Evolutionary conservation across 2,797 vertebrate species (phyloP).

Genomic region (Okamejei kenojei): DNA sequence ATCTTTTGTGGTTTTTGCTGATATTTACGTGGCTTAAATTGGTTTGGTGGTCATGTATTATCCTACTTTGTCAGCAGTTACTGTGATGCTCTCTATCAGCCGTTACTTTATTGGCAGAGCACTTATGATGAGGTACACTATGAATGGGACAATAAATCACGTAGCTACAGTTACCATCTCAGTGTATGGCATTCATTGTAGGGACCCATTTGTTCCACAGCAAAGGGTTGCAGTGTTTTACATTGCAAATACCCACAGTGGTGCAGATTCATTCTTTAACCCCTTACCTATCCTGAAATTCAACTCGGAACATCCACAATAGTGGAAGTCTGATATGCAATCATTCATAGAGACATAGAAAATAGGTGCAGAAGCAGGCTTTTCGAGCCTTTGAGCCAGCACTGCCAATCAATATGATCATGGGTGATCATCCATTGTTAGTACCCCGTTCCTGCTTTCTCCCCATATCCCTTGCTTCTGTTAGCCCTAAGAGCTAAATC

Average conservation of each 20-base stretch:
- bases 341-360: too few relatives aligned
- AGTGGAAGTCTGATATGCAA: background rate
- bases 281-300: background rate
- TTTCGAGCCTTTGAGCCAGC: too few relatives aligned
- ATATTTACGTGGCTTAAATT: background rate
- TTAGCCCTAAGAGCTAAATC: too few relatives aligned
- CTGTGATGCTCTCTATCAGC: background rate
- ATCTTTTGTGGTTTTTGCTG: background rate
- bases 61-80: background rate
- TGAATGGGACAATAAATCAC: background rate
- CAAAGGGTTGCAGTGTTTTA: background rate
- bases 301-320: background rate
- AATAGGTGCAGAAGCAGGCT: too few relatives aligned
- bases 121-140: background rate
- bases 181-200: background rate
- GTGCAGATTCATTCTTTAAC: background rate
- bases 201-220: background rate
- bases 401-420: too few relatives aligned
- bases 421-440: too few relatives aligned
- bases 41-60: background rate
- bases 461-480: too few relatives aligned
- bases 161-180: background rate
- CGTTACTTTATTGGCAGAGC: too few relatives aligned
- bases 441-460: too few relatives aligned
- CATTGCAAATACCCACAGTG: background rate